Evolutionary conservation across 2,113 vertebrate genomes (phyloP).

Genomic region (Panurus biarmicus): DNA sequence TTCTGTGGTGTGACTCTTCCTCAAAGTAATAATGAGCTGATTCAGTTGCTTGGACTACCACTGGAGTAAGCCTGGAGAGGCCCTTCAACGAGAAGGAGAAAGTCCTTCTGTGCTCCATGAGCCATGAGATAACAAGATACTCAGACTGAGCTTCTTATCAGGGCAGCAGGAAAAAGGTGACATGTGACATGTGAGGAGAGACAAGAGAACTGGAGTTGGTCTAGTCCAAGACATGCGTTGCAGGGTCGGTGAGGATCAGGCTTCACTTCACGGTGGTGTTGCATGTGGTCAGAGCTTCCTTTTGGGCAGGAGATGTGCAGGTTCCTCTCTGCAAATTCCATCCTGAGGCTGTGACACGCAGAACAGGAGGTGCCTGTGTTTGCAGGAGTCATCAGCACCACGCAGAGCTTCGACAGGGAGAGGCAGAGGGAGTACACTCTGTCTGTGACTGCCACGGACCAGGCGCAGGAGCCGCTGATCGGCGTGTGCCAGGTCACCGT

Average conservation of each 20-base stretch:
- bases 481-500: constrained; percentile 81
- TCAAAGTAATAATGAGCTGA: neutral
- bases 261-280: neutral
- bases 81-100: neutral
- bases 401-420: constrained; percentile 81
- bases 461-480: constrained; percentile 80
- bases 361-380: neutral
- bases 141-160: neutral
- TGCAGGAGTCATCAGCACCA: constrained; percentile 79
- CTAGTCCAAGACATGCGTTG: accelerated
- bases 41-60: neutral
- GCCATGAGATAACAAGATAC: neutral
- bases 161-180: neutral
- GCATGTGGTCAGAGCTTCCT: accelerated
- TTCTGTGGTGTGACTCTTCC: neutral
- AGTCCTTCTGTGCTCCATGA: neutral
- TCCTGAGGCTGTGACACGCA: accelerated
- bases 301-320: neutral
- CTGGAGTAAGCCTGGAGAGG: neutral
- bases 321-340: neutral
- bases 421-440: constrained; percentile 76
- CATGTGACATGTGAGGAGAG: neutral
- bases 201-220: neutral
- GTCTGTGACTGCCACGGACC: constrained; percentile 82
- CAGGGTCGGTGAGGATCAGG: neutral